Percentiles rank a stretch among this genome's conserved stretches.
These are phyloP conservation scores for Philotrypesis tridentata DNA, from an alignment of 1,140 invertebrate genomes.

Conservation along the genomic window DNA sequence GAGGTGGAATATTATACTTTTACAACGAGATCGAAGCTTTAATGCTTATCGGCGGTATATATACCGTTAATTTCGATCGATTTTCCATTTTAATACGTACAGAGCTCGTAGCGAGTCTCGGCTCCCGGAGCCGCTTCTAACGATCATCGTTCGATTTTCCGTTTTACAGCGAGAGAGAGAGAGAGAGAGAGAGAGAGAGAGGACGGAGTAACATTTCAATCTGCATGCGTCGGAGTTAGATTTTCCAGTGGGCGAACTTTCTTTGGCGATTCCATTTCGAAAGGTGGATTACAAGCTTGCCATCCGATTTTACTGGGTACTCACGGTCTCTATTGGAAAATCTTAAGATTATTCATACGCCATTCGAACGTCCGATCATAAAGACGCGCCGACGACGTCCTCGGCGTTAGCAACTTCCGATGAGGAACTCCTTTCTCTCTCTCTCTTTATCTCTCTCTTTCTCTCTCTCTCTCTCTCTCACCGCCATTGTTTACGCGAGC, in stretches of 20 bases:
- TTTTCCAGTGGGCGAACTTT: not conserved
- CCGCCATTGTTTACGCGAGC: not conserved
- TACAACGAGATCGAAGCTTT: not conserved
- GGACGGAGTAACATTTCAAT: not conserved
- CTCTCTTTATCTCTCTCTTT: no score
- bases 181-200: no score
- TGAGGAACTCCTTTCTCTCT: no score
- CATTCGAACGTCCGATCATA: not conserved
- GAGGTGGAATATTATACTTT: not conserved
- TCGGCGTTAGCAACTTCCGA: not conserved
- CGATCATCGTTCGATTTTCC: not conserved
- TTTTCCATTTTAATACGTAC: not conserved
- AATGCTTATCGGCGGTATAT: not conserved
- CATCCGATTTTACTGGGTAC: not conserved
- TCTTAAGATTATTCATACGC: no score
- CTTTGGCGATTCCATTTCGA: not conserved
- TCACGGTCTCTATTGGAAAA: not conserved
- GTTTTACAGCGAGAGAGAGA: no score
- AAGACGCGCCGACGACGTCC: not conserved
- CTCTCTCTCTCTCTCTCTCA: no score
- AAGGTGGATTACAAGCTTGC: not conserved
- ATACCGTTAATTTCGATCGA: not conserved
- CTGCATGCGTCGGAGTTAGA: not conserved
- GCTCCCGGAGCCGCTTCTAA: not conserved
- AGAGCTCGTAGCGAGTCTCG: not conserved